Base-by-base conservation (phyloP, 2,797 vertebrate genomes). In the Smutsia gigantea region DNA sequence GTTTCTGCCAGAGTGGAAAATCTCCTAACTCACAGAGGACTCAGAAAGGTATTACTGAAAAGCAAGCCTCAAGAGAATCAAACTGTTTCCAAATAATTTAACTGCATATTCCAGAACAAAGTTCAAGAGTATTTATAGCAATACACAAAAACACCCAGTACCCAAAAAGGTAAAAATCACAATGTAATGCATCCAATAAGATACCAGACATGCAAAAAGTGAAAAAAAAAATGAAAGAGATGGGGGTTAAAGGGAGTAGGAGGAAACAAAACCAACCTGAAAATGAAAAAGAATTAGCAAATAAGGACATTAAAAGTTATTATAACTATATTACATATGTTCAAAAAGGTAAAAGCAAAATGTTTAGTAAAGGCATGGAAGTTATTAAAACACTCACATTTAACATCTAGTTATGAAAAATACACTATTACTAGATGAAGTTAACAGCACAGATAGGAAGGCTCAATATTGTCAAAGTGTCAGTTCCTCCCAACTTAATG, bases 41-140 rank as follows among this genome's bases (percentile, higher is more conserved):
- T 82, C 39, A 61, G 53, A 15, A 74, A 93, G 27, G 53, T 66
- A 31, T 39, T 53, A 93, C 15, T 79, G 79, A 81, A 96, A 95
- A 93, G 53, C 55, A 82, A 77, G 27, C 53, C 39, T 31, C 4
- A 23, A 82, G 66, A 23, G 34, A 66, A 66, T 81, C 92, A 61
- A 87, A 68, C 29, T 31, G 4, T 63, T 64, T 66, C 94, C 34
- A 83, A 95, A 64, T 68, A 61, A 61, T 21, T 74, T 72, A 95
- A 81, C n/a, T 61, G 18, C 57, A 61, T 46, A 46, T 49, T 72
- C 77, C 66, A 34, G 25, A 90, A 85, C 46, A 71, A 87, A 95
- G 39, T 51, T 95, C 17, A 57, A 49, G 15, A 88, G 29, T 77
- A 83, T 59, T 69, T 77, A 46, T 9, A 83, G 25, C n/a, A 69